Conservation (phyloP, 23 tunicate species). For the Ciona savignyi region DNA sequence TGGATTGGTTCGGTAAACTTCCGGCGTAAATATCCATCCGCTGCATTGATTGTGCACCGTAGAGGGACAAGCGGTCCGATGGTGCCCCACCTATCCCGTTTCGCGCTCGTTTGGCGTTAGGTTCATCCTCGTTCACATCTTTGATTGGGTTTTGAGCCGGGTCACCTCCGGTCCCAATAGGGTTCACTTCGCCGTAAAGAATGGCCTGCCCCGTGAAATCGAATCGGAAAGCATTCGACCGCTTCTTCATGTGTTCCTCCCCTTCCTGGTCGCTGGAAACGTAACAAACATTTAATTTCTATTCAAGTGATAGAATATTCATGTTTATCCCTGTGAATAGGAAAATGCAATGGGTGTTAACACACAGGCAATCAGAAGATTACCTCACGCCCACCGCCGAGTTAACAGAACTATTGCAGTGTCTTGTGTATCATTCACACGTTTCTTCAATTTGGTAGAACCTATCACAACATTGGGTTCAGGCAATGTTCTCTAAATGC, state of each 20-base stretch:
- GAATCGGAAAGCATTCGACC: slow-evolving; percentile 65
- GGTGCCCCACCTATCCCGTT: background rate
- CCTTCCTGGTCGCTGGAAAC: slow-evolving; percentile 88
- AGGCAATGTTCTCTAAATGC: too few species aligned
- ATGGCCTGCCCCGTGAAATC: slow-evolving; percentile 97
- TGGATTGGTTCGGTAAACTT: slow-evolving; percentile 40
- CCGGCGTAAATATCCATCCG: slow-evolving; percentile 68
- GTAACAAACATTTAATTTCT: too few species aligned
- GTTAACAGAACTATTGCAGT: too few species aligned
- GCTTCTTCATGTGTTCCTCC: slow-evolving; percentile 84
- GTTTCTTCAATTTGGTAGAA: too few species aligned
- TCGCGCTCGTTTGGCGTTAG: slow-evolving; percentile 1
- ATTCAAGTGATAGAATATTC: too few species aligned
- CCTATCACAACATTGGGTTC: too few species aligned
- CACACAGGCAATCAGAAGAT: too few species aligned
- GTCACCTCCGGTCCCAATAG: slow-evolving; percentile 66
- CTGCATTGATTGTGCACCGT: slow-evolving; percentile 78
- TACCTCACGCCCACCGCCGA: too few species aligned
- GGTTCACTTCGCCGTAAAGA: slow-evolving; percentile 77
- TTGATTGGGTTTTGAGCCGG: slow-evolving; percentile 32
- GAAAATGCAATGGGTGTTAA: too few species aligned
- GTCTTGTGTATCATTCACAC: too few species aligned
- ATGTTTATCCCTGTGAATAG: too few species aligned
- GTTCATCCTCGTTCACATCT: slow-evolving; percentile 6
- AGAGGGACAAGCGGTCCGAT: slow-evolving; percentile 50